Evolutionary conservation across 2,888 invertebrate genomes (phyloP).

Genomic region (Sphaerophoria rueppellii): DNA sequence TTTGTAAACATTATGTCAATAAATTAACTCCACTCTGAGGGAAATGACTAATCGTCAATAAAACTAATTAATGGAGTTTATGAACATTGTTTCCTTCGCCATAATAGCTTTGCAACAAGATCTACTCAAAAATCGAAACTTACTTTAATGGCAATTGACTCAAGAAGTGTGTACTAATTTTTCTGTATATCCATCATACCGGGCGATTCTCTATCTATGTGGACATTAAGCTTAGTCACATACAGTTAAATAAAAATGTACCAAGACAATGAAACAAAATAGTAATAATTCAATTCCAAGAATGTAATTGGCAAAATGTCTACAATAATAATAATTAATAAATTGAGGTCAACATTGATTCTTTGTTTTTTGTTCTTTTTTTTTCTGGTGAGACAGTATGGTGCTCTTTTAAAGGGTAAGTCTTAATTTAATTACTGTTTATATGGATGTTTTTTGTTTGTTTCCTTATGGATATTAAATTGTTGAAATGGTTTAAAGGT

Average conservation of each 20-base stretch:
- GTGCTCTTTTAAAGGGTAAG: too few relatives aligned
- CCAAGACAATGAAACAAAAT: slow-evolving; percentile 1
- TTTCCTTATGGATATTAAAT: too few relatives aligned
- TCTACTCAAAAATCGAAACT: neutral
- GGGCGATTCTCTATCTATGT: neutral
- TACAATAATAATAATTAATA: slow-evolving; percentile 69
- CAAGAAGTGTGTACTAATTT: neutral
- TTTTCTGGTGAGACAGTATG: too few relatives aligned
- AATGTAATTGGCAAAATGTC: slow-evolving; percentile 64
- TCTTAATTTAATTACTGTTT: too few relatives aligned
- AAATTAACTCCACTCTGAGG: slow-evolving; percentile 36
- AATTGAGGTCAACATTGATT: slow-evolving; percentile 68
- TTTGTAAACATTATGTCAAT: slow-evolving; percentile 37
- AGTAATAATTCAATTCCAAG: slow-evolving; percentile 58
- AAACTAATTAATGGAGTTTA: slow-evolving; percentile 40
- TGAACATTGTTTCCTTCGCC: neutral
- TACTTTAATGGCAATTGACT: slow-evolving; percentile 19
- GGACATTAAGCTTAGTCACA: neutral
- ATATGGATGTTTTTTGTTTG: too few relatives aligned
- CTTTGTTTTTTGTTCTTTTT: slow-evolving; percentile 18
- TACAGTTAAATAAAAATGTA: neutral
- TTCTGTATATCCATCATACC: neutral
- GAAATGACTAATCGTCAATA: slow-evolving; percentile 49
- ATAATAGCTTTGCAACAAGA: neutral
- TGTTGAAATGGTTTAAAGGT: too few relatives aligned